phyloP scores from a whole-genome alignment of 64 coral and sea anemone genomes.

The Stichodactyla mertensii region DNA sequence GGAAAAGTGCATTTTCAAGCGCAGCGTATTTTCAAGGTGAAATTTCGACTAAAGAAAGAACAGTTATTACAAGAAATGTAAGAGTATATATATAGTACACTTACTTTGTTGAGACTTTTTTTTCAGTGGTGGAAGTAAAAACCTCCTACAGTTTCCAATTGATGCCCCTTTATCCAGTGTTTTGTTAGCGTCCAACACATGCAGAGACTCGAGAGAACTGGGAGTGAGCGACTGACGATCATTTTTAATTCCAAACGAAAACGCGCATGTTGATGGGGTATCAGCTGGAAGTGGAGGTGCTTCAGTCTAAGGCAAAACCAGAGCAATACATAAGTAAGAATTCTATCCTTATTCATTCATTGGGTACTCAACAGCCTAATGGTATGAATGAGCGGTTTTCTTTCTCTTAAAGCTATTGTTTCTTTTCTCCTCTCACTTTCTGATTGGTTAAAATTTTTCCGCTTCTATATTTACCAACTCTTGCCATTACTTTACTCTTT shows the following conservation, averaged over 20 bases:
- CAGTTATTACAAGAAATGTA: too few relatives aligned
- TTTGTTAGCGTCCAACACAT: constrained; percentile 47
- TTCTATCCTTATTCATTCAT: too few relatives aligned
- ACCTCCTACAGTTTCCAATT: constrained; percentile 34
- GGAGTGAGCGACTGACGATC: constrained; percentile 56
- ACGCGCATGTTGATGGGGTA: not conserved
- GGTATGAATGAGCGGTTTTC: too few relatives aligned
- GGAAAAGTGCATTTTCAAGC: too few relatives aligned
- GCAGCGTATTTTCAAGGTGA: too few relatives aligned
- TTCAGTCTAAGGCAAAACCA: not conserved
- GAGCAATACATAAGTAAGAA: not conserved
- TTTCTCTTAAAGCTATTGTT: too few relatives aligned
- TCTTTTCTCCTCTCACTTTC: too few relatives aligned
- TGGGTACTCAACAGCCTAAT: too few relatives aligned
- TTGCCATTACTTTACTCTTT: too few relatives aligned
- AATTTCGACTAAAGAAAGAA: too few relatives aligned
- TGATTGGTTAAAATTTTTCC: too few relatives aligned
- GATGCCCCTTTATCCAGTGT: constrained; percentile 34
- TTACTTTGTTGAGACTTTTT: not conserved
- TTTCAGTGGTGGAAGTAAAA: constrained; percentile 55
- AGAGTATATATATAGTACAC: not conserved
- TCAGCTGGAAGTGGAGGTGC: not conserved
- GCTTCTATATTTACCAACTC: too few relatives aligned
- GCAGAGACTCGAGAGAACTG: constrained; percentile 46
- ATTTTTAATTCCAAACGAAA: not conserved